These are phyloP conservation scores for Cheilosia scutellata DNA, from an alignment of 2,888 invertebrate genomes.

Conservation along the genomic window DNA sequence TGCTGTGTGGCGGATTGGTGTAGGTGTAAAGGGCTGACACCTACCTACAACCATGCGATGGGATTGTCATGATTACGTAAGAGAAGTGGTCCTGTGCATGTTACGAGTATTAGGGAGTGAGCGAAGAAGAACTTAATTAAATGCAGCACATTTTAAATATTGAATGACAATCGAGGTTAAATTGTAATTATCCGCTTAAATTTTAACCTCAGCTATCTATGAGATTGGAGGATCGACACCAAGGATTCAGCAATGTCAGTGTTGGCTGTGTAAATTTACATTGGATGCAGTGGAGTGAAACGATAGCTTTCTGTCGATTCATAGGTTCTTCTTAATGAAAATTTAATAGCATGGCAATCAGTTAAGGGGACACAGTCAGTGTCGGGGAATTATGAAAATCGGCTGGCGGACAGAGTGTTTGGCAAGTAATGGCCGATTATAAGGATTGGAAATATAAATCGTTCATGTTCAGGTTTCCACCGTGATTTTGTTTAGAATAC, in stretches of 20 bases:
- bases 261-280: conserved; percentile 45
- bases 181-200: conserved; percentile 59
- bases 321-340: conserved; percentile 60
- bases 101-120: background rate
- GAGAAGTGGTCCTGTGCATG: background rate
- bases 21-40: conserved; percentile 5
- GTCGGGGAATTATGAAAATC: background rate
- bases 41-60: conserved; percentile 15
- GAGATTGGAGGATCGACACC: background rate
- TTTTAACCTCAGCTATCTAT: conserved; percentile 27
- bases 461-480: no score
- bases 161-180: conserved; percentile 66
- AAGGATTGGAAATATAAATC: no score
- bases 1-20: background rate
- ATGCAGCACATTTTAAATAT: conserved; percentile 55
- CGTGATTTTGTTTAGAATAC: no score
- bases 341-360: conserved; percentile 58
- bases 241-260: conserved; percentile 20
- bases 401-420: background rate
- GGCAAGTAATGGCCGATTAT: background rate
- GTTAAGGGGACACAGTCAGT: conserved; percentile 32
- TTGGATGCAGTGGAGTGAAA: conserved; percentile 34
- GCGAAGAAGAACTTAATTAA: conserved; percentile 59
- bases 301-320: conserved; percentile 55
- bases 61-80: background rate